Evolutionary conservation across 2,888 invertebrate species (phyloP).

Genomic region (Nowickia ferox): DNA sequence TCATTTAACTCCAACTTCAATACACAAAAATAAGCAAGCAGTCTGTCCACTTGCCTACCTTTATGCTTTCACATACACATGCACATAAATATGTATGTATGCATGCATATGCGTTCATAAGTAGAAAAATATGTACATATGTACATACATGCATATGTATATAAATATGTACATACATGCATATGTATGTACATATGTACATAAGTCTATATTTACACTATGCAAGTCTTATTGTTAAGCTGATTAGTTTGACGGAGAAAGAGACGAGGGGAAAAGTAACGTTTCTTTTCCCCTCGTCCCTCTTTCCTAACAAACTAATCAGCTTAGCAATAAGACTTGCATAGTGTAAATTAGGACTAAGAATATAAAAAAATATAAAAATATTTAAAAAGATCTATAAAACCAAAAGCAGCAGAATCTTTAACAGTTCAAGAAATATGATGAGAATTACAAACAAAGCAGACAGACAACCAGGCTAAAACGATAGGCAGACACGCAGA

Average conservation of each 20-base stretch:
- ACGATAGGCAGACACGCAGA: slow-evolving; percentile 30
- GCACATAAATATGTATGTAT: neutral
- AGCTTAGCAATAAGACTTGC: too few relatives aligned
- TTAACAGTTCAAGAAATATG: slow-evolving; percentile 41
- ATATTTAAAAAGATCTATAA: slow-evolving; percentile 45
- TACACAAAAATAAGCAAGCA: slow-evolving; percentile 6
- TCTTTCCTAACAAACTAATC: too few relatives aligned
- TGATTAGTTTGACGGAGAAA: too few relatives aligned
- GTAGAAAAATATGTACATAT: neutral
- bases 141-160: too few relatives aligned
- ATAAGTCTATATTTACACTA: too few relatives aligned
- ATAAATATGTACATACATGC: too few relatives aligned
- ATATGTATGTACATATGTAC: too few relatives aligned
- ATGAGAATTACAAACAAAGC: slow-evolving; percentile 47
- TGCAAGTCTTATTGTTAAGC: too few relatives aligned
- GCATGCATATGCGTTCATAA: neutral
- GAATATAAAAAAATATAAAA: neutral
- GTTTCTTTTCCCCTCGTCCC: too few relatives aligned
- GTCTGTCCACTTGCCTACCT: slow-evolving; percentile 44
- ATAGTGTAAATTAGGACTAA: too few relatives aligned
- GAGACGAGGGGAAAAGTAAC: too few relatives aligned
- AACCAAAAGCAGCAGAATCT: slow-evolving; percentile 38
- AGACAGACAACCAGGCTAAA: slow-evolving; percentile 42
- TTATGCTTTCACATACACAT: neutral
- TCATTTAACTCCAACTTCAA: slow-evolving; percentile 61